Evolutionary conservation across 2,797 vertebrate species (phyloP).

Genomic region (Pipistrellus pipistrellus): DNA sequence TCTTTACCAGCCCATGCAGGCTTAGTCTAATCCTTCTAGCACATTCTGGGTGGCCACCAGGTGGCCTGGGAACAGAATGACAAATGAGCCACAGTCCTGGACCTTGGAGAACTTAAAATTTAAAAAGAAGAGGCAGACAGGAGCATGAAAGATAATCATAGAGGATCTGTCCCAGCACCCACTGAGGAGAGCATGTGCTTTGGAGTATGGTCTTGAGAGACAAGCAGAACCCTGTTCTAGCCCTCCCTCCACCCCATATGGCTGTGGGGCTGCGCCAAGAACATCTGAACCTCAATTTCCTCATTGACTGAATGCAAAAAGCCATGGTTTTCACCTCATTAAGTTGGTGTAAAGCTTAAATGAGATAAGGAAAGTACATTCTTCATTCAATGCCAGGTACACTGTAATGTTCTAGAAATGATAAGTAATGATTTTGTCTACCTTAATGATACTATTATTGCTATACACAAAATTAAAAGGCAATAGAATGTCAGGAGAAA

Average conservation of each 20-base stretch:
- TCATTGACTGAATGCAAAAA: not conserved
- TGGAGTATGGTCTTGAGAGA: not conserved
- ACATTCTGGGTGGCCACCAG: not conserved
- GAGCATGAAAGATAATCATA: not conserved
- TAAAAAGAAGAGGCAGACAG: not conserved
- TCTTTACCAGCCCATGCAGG: not conserved
- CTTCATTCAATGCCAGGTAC: not conserved
- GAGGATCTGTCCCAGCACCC: not conserved
- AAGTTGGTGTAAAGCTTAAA: not conserved
- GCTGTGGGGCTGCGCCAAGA: not conserved
- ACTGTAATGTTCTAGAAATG: not conserved
- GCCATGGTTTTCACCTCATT: not conserved
- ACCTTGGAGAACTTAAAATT: not conserved
- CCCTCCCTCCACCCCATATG: not conserved
- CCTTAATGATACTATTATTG: not conserved
- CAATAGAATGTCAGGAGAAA: not conserved
- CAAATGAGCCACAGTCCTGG: not conserved
- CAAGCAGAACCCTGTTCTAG: not conserved
- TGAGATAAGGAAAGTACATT: not conserved
- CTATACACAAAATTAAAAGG: constrained; percentile 38
- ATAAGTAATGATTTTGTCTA: not conserved
- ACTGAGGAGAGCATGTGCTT: not conserved
- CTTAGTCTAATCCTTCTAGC: not conserved
- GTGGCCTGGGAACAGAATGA: not conserved
- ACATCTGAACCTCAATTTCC: not conserved